Conservation (phyloP, 2,888 invertebrate genomes). For the Apamea anceps region DNA sequence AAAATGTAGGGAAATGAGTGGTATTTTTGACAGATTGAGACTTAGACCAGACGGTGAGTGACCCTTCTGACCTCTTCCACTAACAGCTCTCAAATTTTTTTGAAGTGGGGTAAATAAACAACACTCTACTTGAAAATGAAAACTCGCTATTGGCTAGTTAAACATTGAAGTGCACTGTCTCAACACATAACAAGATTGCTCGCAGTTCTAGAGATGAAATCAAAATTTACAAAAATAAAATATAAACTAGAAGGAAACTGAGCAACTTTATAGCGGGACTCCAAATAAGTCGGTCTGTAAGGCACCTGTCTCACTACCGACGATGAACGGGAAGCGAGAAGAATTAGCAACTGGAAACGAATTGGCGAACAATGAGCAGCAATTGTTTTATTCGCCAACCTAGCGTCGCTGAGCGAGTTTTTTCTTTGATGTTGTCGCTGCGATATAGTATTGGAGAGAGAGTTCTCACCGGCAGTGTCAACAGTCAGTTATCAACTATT, state of each 20-base stretch:
- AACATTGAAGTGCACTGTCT: slow-evolving; percentile 34
- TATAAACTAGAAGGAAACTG: slow-evolving; percentile 45
- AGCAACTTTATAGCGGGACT: slow-evolving; percentile 57
- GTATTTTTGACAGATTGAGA: no score
- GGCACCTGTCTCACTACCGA: background rate
- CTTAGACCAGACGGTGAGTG: no score
- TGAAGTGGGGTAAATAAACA: background rate
- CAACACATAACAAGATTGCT: slow-evolving; percentile 26
- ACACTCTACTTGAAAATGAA: background rate
- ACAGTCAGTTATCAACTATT: background rate
- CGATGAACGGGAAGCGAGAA: background rate
- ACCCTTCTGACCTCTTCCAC: no score
- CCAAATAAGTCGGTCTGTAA: slow-evolving; percentile 61
- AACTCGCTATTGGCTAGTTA: background rate
- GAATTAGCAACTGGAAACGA: background rate
- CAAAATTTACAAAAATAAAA: slow-evolving; percentile 46
- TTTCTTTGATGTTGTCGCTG: background rate
- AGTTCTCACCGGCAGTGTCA: background rate
- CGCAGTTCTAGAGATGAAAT: slow-evolving; percentile 18
- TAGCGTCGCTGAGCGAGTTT: background rate
- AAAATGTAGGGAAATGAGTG: no score
- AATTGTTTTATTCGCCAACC: background rate
- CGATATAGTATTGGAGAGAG: background rate
- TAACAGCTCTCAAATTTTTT: no score
- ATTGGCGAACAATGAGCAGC: background rate